A percentile compares a stretch with the other conserved stretches of the same genome.
Evolutionary conservation across 2,888 invertebrate species (phyloP).

Genomic region (Diplazon laetatorius): DNA sequence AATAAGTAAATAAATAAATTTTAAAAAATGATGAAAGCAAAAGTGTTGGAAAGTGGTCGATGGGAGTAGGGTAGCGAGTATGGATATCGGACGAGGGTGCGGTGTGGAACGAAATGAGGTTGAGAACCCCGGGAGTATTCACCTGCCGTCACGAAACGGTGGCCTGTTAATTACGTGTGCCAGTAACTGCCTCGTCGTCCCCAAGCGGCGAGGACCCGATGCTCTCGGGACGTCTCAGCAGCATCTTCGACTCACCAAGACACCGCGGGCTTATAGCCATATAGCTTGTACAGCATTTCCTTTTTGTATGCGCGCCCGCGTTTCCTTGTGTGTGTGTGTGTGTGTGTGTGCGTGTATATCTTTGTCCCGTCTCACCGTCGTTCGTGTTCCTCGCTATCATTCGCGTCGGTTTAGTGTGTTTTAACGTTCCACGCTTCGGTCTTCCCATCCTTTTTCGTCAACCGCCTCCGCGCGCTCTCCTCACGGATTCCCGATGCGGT

Average conservation of each 20-base stretch:
- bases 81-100: too few species aligned
- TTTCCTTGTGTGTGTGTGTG: slow-evolving; percentile 16
- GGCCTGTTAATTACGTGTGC: slow-evolving; percentile 74
- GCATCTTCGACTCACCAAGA: slow-evolving; percentile 47
- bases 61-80: too few species aligned
- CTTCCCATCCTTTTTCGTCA: slow-evolving; percentile 62
- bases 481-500: slow-evolving; percentile 40
- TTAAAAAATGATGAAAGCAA: too few species aligned
- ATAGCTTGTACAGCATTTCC: slow-evolving; percentile 11
- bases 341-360: slow-evolving; percentile 21
- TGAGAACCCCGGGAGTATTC: slow-evolving; percentile 67
- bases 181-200: slow-evolving; percentile 57
- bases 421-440: slow-evolving; percentile 45
- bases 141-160: slow-evolving; percentile 71
- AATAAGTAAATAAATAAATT: too few species aligned
- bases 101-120: neutral
- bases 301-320: slow-evolving; percentile 17
- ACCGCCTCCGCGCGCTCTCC: slow-evolving; percentile 57
- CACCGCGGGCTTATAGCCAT: slow-evolving; percentile 12
- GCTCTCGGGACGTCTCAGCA: slow-evolving; percentile 50
- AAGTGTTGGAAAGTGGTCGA: too few species aligned
- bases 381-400: slow-evolving; percentile 36
- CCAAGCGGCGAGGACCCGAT: slow-evolving; percentile 46
- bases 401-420: slow-evolving; percentile 53
- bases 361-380: slow-evolving; percentile 24